Evolutionary conservation across 92 coral and sea anemone genomes (phyloP), one percentile per base, ranked within the genome.

Genomic region (Anthopleura xanthogrammica): DNA sequence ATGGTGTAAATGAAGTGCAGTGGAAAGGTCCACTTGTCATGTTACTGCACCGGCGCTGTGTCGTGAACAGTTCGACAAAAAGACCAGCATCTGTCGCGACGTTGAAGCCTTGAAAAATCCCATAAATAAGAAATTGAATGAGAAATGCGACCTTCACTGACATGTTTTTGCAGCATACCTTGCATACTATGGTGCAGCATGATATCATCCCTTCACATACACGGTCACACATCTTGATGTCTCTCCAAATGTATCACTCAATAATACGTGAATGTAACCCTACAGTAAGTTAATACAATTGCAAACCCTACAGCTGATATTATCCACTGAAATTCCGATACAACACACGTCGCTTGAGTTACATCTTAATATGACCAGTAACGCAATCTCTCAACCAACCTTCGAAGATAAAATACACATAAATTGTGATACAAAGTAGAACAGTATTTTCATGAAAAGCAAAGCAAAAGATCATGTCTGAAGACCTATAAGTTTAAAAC

Each of bases 61-160:
- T 90, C 5, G 48, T 58, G 48, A 92, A 91, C 52, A 93, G 89
- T 64, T 93, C 98, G 64, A 91, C 82, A 20, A 87, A 91, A 54
- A 89, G 86, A 2, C 90, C 98, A 16, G 89, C 76, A 64, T 93
- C 94, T 8, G 93, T 84, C 14, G 93, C 98, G 10, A 93, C 90
- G 60, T 91, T 92, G 83, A 91, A 91, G 41, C 93, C 98, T 80
- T 93, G 98, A 10, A 93, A 83, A 43, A 91, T 81, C 41, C 85
- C 85, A 80, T 93, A 93, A 29, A 93, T 87, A 48, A 90, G 78
- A 75, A 93, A 93, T 76, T 93, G 98, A 14, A 86, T 50, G 16
- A 91, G 86, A 23, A 89, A 93, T 7, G 93, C 79, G 29, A 84
- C 83, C 85, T 86, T 93, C 23, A 83, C 65, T 16, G 93, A 43